These are phyloP conservation scores for Spermophilus dauricus DNA, from an alignment of 2,113 vertebrate genomes.

Conservation along the genomic window DNA sequence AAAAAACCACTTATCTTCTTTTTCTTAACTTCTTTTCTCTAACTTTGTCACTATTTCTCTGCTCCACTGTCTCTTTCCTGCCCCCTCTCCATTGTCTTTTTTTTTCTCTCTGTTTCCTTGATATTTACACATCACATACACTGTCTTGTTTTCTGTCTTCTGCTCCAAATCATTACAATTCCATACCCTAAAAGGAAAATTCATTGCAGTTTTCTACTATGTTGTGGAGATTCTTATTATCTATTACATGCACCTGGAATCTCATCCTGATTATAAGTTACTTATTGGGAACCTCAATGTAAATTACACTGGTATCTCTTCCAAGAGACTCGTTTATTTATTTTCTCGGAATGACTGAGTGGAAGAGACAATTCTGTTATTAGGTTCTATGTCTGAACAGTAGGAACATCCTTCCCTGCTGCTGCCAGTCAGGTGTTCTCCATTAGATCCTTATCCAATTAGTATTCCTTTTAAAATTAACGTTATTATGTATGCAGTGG, in stretches of 20 bases:
- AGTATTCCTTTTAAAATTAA: conserved; percentile 55
- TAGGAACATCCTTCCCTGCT: background rate
- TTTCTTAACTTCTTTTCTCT: background rate
- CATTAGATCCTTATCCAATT: conserved; percentile 4
- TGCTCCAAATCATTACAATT: background rate
- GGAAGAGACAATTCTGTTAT: background rate
- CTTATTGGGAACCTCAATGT: background rate
- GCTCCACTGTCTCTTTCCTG: background rate
- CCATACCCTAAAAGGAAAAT: background rate
- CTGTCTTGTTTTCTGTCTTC: background rate
- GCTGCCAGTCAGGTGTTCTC: background rate
- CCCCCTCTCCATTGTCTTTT: background rate
- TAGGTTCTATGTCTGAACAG: background rate
- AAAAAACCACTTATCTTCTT: background rate
- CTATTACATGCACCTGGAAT: background rate
- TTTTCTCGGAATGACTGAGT: background rate
- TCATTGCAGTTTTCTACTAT: background rate
- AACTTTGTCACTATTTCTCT: background rate
- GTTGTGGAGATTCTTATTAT: background rate
- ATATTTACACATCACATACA: background rate
- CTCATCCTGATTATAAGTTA: background rate
- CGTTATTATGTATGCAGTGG: conserved; percentile 43
- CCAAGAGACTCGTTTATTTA: background rate
- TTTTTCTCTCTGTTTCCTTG: background rate
- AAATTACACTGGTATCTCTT: background rate